A percentile compares a stretch with the other conserved stretches of the same genome.
Conservation (phyloP, 2,113 vertebrate species). For the Pitta sordida region DNA sequence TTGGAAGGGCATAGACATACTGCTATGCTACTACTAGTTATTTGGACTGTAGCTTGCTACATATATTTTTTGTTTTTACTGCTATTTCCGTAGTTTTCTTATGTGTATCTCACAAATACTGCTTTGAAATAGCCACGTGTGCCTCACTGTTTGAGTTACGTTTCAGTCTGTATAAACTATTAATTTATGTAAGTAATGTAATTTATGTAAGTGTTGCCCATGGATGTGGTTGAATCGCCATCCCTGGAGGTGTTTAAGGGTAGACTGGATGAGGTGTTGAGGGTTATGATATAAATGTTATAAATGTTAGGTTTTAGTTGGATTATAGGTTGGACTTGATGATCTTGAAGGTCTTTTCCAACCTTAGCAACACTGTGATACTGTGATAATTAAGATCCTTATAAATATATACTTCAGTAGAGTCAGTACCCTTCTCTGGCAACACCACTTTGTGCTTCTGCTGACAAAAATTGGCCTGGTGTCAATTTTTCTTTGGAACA, state of each 20-base stretch:
- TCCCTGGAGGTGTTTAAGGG: too few relatives aligned
- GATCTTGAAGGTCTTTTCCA: too few relatives aligned
- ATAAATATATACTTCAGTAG: neutral
- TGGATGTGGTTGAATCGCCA: too few relatives aligned
- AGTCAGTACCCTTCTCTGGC: neutral
- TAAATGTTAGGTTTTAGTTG: too few relatives aligned
- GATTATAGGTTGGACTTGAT: too few relatives aligned
- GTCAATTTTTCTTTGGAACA: neutral
- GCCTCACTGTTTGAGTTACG: neutral
- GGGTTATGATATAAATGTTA: too few relatives aligned
- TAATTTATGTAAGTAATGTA: neutral
- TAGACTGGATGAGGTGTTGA: too few relatives aligned
- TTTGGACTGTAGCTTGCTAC: neutral
- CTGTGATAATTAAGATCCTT: neutral
- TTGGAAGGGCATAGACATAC: neutral
- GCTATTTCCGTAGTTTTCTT: neutral
- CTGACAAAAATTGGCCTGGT: too few relatives aligned
- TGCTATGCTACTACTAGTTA: neutral
- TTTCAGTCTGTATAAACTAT: neutral
- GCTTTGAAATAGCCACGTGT: neutral
- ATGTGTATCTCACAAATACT: neutral
- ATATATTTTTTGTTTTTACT: neutral
- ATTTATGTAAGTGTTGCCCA: too few relatives aligned
- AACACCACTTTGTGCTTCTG: neutral
- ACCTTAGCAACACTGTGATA: too few relatives aligned